Evolutionary conservation across 2,113 vertebrate species (phyloP), one percentile per base, ranked within the genome.

Genomic region (Phodopus roborovskii): DNA sequence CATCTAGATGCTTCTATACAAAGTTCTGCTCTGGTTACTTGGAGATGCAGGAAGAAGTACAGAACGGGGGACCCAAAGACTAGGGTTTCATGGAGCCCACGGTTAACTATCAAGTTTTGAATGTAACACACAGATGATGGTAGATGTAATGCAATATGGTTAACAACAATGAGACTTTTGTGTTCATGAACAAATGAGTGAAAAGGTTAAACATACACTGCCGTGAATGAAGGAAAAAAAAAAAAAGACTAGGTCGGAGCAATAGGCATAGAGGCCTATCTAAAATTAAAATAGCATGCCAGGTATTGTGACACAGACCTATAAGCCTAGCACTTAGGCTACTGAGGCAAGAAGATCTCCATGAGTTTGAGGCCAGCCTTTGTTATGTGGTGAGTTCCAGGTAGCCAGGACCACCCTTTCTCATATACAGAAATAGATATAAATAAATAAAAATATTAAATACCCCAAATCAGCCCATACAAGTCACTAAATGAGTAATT

Each of bases 251-350:
- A 73, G 33, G 7, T 66, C 60, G 36, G 20, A 60, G 45, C 3
- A 90, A 71, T 71, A 1, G 75, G 19, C 71, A 82, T 1, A 77
- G 70, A 94, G 68, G 36, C 15, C 91, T 64, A 75, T n/a, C 12
- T 85, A 66, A 92, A 94, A 84, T 30, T 77, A 60, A 89, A 94
- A 75, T 12, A 88, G 13, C 24, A 42, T 58, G 50, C 15, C n/a
- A 11, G 68, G 68, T 15, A 56, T 56, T 56, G 53, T 56, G 53
- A 13, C 20, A 39, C 9, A 50, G 17, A 73, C 68, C 50, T 28
- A 88, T 56, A 58, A 73, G n/a, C 66, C 36, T 39, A 39, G 68
- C 8, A 39, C 50, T 73, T 0, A 4, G 2, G 64, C 56, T 17
- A 68, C 24, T 17, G 8, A 56, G 50, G 15, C 86, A 30, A 36